Evolutionary conservation across 2,888 invertebrate genomes (phyloP), one percentile per base, ranked within the genome.

Genomic region (Urechis unicinctus): DNA sequence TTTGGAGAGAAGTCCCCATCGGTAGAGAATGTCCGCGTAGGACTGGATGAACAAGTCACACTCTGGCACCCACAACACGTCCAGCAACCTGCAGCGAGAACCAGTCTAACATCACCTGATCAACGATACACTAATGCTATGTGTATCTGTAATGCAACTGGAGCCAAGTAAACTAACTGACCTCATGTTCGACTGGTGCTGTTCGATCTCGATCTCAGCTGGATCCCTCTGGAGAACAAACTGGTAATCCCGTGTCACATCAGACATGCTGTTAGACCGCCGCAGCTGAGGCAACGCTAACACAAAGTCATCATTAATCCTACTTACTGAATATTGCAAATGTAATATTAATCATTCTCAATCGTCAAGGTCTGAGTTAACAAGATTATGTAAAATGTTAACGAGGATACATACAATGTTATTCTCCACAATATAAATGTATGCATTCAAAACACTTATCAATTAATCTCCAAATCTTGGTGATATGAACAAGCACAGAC

Each of bases 11-110:
- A 91, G 79, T 64, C 87, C 86, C 91, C 91, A 92, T 36, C 88
- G 82, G 69, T 91, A 88, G 46, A 96, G 81, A 28, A 93, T 85
- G 72, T 94, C 91, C 0, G 92, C 91, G 72, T 96, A 96, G 0
- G 85, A 85, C 63, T 86, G 83, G 77, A 92, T 92, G 68, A 89
- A 91, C 61, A 86, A 85, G 74, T 93, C 89, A 70, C 91, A 91
- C 29, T 87, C 79, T 6, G 25, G 6, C 3, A 30, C 9, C 17
- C 5, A 17, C 17, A 17, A 13, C 45, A 1, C 22, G 22, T 55
- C 55, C 31, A 56, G 46, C 21, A 56, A 42, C 24, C 47, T 45
- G 13, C 43, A 49, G 9, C 17, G 9, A n/a, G 4, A 5, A 36
- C 13, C 29, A 36, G 25, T 31, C 31, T 6, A 50, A 50, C 36